Percentiles rank a stretch among this genome's conserved stretches.
phyloP scores from a whole-genome alignment of 2,113 vertebrate species.

The Toxostoma redivivum region DNA sequence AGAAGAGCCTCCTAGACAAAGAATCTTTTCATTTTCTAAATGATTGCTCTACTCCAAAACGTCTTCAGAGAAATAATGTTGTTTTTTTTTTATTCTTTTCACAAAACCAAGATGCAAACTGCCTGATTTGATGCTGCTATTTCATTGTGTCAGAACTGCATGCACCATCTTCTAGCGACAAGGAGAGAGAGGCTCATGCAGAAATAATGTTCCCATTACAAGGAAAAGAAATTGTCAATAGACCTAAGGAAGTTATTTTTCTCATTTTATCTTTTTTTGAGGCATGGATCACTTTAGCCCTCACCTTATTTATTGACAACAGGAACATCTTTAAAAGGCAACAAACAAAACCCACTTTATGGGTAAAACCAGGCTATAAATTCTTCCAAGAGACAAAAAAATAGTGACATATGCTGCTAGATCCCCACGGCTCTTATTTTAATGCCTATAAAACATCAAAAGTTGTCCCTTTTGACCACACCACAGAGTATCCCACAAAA shows the following conservation, averaged over 20 bases:
- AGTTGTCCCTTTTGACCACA: background rate
- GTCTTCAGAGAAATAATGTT: slow-evolving; percentile 9
- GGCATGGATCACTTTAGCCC: background rate
- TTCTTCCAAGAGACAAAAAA: background rate
- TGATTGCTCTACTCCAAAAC: slow-evolving; percentile 8
- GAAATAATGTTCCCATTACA: slow-evolving; percentile 14
- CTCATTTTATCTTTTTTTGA: slow-evolving; percentile 12
- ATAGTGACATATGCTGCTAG: background rate
- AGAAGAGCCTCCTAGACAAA: slow-evolving; percentile 50
- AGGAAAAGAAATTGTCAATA: slow-evolving; percentile 17
- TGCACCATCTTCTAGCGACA: background rate
- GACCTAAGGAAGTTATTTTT: background rate
- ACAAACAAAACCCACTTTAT: background rate
- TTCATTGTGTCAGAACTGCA: background rate
- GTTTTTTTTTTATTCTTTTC: background rate
- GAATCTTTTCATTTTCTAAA: slow-evolving; percentile 50
- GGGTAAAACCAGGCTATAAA: background rate
- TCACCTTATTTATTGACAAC: background rate
- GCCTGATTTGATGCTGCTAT: background rate
- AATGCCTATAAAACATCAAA: background rate
- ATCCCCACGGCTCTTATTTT: background rate
- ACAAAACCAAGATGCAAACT: background rate
- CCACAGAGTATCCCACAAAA: background rate
- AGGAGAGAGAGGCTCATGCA: background rate
- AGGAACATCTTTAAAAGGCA: background rate